Percentiles rank a stretch among this genome's conserved stretches.
Conservation (phyloP, 2,888 invertebrate species). For the Spilosoma lubricipeda region DNA sequence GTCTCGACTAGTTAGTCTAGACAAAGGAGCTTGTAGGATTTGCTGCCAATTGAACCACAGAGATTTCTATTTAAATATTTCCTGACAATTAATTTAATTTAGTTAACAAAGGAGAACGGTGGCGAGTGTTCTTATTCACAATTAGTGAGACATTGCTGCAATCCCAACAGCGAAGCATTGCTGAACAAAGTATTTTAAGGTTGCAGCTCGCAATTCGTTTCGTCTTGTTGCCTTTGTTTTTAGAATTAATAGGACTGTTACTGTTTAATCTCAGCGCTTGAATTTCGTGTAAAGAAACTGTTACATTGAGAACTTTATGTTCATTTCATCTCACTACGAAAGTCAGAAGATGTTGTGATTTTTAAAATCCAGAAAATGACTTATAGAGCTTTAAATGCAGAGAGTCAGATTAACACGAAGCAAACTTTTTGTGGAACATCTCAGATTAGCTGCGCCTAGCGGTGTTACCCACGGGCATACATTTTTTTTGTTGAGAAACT, state of each 20-base stretch:
- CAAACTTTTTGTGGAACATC: background rate
- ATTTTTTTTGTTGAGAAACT: no score
- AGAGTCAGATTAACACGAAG: background rate
- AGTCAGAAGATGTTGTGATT: background rate
- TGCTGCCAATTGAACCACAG: conserved; percentile 72
- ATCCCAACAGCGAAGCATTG: conserved; percentile 63
- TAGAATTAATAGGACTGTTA: conserved; percentile 33
- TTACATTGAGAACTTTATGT: background rate
- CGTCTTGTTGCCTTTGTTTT: conserved; percentile 40
- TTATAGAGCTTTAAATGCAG: background rate
- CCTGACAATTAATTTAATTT: conserved; percentile 82
- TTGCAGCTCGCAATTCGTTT: conserved; percentile 54
- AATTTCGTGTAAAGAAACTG: conserved; percentile 14
- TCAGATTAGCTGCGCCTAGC: background rate
- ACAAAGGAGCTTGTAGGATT: conserved; percentile 73
- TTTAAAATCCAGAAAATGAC: background rate
- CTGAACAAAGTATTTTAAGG: conserved; percentile 51
- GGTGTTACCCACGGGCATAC: no score
- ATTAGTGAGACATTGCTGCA: conserved; percentile 77
- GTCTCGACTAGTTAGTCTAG: conserved; percentile 76
- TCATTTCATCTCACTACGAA: background rate
- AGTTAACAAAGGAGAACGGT: conserved; percentile 76
- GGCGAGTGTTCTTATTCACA: conserved; percentile 70
- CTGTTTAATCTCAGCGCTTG: conserved; percentile 24
- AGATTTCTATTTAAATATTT: conserved; percentile 81